Evolutionary conservation across 2,113 vertebrate genomes (phyloP).

Genomic region (Hydropotes inermis): DNA sequence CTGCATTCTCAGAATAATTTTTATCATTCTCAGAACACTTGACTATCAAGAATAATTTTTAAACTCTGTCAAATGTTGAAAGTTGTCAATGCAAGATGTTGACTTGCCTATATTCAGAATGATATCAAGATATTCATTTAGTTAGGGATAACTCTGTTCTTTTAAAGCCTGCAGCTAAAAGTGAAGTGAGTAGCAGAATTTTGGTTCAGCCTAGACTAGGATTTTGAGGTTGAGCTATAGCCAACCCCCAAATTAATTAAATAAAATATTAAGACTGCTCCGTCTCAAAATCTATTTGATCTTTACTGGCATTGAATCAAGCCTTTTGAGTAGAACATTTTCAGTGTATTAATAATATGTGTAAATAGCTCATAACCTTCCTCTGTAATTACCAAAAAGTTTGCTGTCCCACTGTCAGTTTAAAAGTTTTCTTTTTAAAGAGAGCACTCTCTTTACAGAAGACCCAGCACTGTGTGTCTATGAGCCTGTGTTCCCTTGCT

Average conservation of each 20-base stretch:
- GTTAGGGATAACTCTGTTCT: slow-evolving; percentile 1
- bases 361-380: neutral
- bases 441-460: neutral
- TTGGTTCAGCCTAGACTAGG: neutral
- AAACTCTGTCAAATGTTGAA: neutral
- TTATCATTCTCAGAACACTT: neutral
- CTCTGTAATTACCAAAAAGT: slow-evolving; percentile 27
- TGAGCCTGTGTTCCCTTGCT: neutral
- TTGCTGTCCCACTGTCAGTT: neutral
- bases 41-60: slow-evolving; percentile 14
- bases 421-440: neutral
- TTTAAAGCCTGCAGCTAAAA: neutral
- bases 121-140: neutral
- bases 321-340: neutral
- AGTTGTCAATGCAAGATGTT: neutral
- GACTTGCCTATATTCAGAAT: neutral
- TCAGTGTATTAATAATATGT: neutral
- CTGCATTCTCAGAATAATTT: neutral
- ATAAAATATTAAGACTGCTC: neutral
- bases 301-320: neutral
- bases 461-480: neutral
- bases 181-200: neutral
- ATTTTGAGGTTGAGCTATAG: slow-evolving; percentile 12
- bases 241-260: slow-evolving; percentile 4
- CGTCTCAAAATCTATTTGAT: neutral